Conservation (phyloP, 1,140 invertebrate species). For the Mylabris phalerata region DNA sequence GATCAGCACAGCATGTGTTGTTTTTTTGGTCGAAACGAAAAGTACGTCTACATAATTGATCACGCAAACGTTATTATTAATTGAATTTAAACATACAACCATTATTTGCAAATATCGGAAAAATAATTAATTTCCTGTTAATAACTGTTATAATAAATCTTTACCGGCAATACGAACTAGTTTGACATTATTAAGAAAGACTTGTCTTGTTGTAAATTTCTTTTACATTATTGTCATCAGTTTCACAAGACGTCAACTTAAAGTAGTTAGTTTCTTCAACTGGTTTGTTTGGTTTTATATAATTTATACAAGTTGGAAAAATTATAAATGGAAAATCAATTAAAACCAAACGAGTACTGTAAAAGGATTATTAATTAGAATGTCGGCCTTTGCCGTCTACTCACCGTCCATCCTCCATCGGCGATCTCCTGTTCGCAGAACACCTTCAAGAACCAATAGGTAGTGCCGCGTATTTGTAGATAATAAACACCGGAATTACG, state of each 20-base stretch:
- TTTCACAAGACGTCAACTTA: too few relatives aligned
- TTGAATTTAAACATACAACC: conserved; percentile 3
- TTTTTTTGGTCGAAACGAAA: neutral
- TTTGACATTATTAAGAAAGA: too few relatives aligned
- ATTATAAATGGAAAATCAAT: too few relatives aligned
- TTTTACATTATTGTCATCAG: too few relatives aligned
- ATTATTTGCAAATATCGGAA: conserved; percentile 2
- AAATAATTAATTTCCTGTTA: neutral
- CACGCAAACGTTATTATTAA: too few relatives aligned
- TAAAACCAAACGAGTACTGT: neutral
- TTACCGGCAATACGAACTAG: neutral
- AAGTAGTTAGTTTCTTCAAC: too few relatives aligned
- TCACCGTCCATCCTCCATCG: conserved; percentile 92
- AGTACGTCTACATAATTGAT: too few relatives aligned
- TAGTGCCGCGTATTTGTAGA: conserved; percentile 78
- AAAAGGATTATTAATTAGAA: neutral
- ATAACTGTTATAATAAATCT: neutral
- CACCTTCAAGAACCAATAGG: conserved; percentile 87
- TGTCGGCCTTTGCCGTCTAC: conserved; percentile 17
- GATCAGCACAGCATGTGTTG: neutral
- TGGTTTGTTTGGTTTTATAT: too few relatives aligned
- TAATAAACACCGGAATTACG: conserved; percentile 82
- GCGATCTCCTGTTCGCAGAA: conserved; percentile 86
- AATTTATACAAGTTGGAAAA: too few relatives aligned
- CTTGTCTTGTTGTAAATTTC: too few relatives aligned